Conservation (phyloP, 2,888 invertebrate species). For the Strigamia crassipes region DNA sequence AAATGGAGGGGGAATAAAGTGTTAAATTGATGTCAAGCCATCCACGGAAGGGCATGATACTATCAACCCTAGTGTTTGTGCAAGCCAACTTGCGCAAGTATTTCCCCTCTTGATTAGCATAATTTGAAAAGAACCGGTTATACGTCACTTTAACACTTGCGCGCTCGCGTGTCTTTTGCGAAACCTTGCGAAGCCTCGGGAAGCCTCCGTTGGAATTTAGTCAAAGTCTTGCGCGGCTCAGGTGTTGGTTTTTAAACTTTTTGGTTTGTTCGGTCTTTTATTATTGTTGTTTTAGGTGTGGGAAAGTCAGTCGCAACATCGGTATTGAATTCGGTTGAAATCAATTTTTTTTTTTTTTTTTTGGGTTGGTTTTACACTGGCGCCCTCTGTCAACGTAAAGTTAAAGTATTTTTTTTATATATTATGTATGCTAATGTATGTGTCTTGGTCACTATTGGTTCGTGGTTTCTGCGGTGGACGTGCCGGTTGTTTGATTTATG, state of each 20-base stretch:
- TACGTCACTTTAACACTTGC: background rate
- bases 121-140: constrained; percentile 11
- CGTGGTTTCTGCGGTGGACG: background rate
- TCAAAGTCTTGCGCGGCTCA: too few relatives aligned
- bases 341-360: background rate
- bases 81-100: constrained; percentile 5
- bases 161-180: too few relatives aligned
- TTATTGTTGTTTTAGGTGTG: too few relatives aligned
- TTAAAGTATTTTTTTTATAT: background rate
- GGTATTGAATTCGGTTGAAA: background rate
- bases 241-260: too few relatives aligned
- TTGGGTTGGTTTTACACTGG: background rate
- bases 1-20: constrained; percentile 35
- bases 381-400: background rate
- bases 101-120: constrained; percentile 14
- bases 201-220: too few relatives aligned
- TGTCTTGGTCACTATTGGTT: constrained; percentile 3
- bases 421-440: constrained; percentile 33
- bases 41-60: constrained; percentile 37
- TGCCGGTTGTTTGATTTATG: background rate
- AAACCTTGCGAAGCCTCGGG: too few relatives aligned
- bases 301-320: too few relatives aligned
- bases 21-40: constrained; percentile 46
- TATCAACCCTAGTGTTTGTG: constrained; percentile 31
- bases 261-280: too few relatives aligned